Evolutionary conservation across 2,113 vertebrate species (phyloP), one percentile per base, ranked within the genome.

Genomic region (Illadopsis cleaveri): DNA sequence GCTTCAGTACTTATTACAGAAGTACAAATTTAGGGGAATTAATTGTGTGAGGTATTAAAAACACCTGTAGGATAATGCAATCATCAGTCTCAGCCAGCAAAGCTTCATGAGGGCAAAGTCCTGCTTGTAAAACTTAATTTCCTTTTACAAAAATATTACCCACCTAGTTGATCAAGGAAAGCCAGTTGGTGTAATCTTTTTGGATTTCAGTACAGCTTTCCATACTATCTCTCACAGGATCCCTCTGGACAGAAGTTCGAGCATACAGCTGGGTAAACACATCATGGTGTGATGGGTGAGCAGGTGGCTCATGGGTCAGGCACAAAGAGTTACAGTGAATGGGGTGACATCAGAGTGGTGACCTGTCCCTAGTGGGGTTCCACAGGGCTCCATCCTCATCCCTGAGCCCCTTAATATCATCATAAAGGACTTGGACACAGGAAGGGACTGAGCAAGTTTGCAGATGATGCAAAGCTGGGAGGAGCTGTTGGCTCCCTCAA

Each of bases 231-330:
- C 27, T 78, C 28, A 13, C 33, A 38, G 12, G 8, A 42, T 9
- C 15, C 15, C 60, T 22, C 15, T 38, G 28, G 47, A 69, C 10
- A 33, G 20, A 53, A 53, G 10, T 6, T 51, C 6, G 9, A 70
- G 19, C 9, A 53, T 15, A 38, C 18, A 60, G 17, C 37, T 68
- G 54, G 33, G 28, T 15, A 33, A 78, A 28, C 24, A 45, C 47
- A 45, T 20, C 18, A 15, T 60, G 7, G 4, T 35, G 6, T 58
- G 11, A 6, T 51, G 38, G 27, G 5, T 28, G 33, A 69, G 18
- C 14, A 58, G 12, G 14, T 58, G 17, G 10, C 37, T 50, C 24
- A 30, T 0, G 0, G 35, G 20, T 31, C 7, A 10, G 22, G 22
- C 6, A 21, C 37, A 58, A 44, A 68, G 17, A 3, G 14, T 17